These are phyloP conservation scores for Drosophila nebulosa DNA, from an alignment of 1,140 invertebrate genomes.

Conservation along the genomic window DNA sequence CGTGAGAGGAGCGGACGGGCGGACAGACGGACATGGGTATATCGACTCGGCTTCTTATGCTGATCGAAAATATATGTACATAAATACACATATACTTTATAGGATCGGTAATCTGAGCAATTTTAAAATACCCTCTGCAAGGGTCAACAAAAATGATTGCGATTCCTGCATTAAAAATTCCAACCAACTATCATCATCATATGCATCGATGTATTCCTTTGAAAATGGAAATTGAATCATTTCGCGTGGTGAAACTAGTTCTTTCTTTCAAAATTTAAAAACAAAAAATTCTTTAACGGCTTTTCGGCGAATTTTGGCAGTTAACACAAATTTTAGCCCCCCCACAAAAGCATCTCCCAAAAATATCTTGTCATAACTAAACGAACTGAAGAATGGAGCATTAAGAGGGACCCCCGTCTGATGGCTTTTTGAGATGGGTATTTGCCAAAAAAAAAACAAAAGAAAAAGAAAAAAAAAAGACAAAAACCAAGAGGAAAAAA, in stretches of 20 bases:
- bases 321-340: neutral
- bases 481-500: neutral
- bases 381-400: neutral
- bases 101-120: too few species aligned
- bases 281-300: neutral
- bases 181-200: too few species aligned
- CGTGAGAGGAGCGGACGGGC: too few species aligned
- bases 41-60: too few species aligned
- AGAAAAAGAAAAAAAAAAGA: neutral
- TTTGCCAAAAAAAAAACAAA: neutral
- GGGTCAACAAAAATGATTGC: too few species aligned
- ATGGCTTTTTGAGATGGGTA: slow-evolving; percentile 2
- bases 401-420: neutral
- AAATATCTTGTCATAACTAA: slow-evolving; percentile 1
- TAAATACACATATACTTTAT: too few species aligned
- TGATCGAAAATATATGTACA: too few species aligned
- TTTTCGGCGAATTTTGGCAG: neutral
- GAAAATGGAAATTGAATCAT: too few species aligned
- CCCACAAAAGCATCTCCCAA: neutral
- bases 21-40: too few species aligned
- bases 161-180: too few species aligned
- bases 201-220: too few species aligned
- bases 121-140: too few species aligned
- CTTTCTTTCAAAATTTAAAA: neutral
- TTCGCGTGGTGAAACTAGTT: neutral